Base-by-base conservation (phyloP, 2,797 vertebrate genomes). In the Hypotaenidia philippensis region DNA sequence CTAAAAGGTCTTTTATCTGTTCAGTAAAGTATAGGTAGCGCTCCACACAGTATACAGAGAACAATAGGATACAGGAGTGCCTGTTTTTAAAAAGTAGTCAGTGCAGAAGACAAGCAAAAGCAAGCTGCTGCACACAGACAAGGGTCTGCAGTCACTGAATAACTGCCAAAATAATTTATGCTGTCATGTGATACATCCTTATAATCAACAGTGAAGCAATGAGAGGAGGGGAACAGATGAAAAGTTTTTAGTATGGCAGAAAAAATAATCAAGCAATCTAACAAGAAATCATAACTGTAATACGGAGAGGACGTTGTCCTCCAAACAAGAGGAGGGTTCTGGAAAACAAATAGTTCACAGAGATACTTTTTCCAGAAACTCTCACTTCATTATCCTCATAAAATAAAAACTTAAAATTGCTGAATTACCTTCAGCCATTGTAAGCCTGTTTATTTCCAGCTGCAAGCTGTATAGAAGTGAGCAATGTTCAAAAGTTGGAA, bases 371-470 rank as follows among this genome's bases (percentile, higher is more conserved):
- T 92, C 92, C 93, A 97, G 93, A 98, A 97, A 90, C 68, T 97
- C 86, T 97, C 97, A 97, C 94, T 97, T 97, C 97, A 96, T 98
- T 97, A 96, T 87, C 36, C 77, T 88, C 70, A 19, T 92, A 94
- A 97, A 92, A 97, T 68, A 82, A 49, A 49, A 49, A 8, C 87
- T 92, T 97, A 83, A 97, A 97, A 94, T 78, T 95, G 61, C 81
- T 96, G 91, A 97, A 94, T 97, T 97, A 94, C 93, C 92, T 97
- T 93, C 79, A 96, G 75, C 85, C 90, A 84, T 96, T 91, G 57
- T 77, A 17, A 94, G 72, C 74, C 81, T 94, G 45, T 97, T 97
- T 96, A 95, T 97, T 98, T 97, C 83, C 93, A 83, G 84, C 90
- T 78, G 74, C 87, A 95, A 89, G 55, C 49, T 89, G 52, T 89